Percentiles rank a stretch among this genome's conserved stretches.
Conservation (phyloP, 2,797 vertebrate species). For the Rhabdophis nuchalis region DNA sequence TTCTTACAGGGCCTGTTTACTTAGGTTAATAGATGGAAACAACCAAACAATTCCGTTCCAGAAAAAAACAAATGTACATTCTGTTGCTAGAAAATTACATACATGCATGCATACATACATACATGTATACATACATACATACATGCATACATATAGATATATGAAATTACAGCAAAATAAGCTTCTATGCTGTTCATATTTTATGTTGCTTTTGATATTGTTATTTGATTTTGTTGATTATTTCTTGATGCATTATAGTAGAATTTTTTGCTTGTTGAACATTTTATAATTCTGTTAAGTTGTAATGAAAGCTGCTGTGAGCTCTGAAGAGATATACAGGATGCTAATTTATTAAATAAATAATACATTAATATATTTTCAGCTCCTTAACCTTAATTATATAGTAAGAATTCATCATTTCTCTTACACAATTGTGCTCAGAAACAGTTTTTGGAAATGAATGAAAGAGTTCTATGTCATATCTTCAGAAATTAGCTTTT, state of each 20-base stretch:
- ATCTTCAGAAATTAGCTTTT: neutral
- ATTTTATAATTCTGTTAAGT: neutral
- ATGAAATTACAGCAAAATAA: neutral
- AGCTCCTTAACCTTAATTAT: conserved; percentile 9
- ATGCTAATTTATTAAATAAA: neutral
- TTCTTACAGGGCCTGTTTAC: neutral
- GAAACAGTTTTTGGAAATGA: neutral
- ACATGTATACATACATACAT: too few relatives aligned
- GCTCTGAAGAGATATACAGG: neutral
- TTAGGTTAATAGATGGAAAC: neutral
- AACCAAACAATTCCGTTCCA: neutral
- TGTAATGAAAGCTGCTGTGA: neutral
- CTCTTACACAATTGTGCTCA: neutral
- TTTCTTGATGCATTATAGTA: neutral
- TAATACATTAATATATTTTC: neutral
- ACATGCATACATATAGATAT: neutral
- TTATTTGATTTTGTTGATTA: neutral
- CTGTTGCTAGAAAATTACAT: neutral
- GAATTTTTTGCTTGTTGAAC: neutral
- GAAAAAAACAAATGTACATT: neutral
- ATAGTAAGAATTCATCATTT: neutral
- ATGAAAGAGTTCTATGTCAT: neutral
- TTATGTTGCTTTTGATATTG: neutral
- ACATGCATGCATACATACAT: neutral
- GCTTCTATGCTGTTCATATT: neutral